These are phyloP conservation scores for Labia minor DNA, from an alignment of 2,888 invertebrate species.

Conservation along the genomic window DNA sequence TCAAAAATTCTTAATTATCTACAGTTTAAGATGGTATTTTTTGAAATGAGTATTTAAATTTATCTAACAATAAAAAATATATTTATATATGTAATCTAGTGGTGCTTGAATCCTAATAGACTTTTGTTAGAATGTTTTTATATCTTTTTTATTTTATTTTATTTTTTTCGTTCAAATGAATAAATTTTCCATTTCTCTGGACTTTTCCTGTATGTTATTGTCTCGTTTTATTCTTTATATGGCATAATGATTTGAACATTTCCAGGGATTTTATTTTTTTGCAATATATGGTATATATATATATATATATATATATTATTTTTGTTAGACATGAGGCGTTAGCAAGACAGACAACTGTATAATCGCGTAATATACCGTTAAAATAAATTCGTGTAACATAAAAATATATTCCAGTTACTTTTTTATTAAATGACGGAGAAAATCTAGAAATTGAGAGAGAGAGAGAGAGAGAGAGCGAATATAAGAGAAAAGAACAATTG, in stretches of 20 bases:
- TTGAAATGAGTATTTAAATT: too few relatives aligned
- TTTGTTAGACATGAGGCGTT: not conserved
- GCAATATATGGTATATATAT: not conserved
- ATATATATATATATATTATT: too few relatives aligned
- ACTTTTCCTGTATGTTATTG: not conserved
- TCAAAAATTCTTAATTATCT: too few relatives aligned
- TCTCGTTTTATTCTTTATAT: not conserved
- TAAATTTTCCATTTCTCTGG: not conserved
- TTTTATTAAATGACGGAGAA: not conserved
- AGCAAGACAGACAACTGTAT: not conserved
- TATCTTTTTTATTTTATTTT: not conserved
- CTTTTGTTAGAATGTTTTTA: too few relatives aligned
- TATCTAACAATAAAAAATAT: too few relatives aligned
- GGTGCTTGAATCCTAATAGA: too few relatives aligned
- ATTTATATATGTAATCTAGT: too few relatives aligned
- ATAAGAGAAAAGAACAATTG: too few relatives aligned
- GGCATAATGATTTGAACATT: constrained; percentile 3
- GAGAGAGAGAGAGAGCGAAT: too few relatives aligned
- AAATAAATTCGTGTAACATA: not conserved
- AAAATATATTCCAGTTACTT: not conserved
- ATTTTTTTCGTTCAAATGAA: not conserved
- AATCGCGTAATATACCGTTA: constrained; percentile 4
- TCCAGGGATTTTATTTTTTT: not conserved
- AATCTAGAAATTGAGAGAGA: not conserved
- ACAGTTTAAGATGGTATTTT: too few relatives aligned